Conservation (phyloP, 2,888 invertebrate genomes). For the Apodemia zela region DNA sequence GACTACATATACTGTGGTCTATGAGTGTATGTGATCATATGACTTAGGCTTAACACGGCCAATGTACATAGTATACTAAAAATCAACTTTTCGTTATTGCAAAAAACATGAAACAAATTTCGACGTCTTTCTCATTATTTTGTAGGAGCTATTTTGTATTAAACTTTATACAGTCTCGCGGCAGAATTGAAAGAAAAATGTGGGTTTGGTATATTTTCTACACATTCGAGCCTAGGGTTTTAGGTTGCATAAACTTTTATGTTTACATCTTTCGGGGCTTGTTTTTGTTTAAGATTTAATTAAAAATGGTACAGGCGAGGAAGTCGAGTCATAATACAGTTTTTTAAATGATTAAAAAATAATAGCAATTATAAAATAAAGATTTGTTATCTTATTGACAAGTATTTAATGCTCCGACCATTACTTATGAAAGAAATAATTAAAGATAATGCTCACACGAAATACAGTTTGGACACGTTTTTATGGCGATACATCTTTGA, state of each 20-base stretch:
- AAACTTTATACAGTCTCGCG: neutral
- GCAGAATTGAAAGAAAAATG: neutral
- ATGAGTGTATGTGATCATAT: too few relatives aligned
- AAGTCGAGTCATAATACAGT: neutral
- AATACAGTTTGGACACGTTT: constrained; percentile 18
- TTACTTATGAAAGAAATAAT: neutral
- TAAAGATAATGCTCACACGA: constrained; percentile 3
- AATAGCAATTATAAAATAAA: neutral
- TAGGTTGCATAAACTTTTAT: neutral
- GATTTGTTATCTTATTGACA: neutral
- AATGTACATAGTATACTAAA: neutral
- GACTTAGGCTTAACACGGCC: too few relatives aligned
- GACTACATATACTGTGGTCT: too few relatives aligned
- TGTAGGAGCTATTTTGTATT: neutral
- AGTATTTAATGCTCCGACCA: neutral
- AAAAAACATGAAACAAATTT: neutral
- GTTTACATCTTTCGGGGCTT: neutral
- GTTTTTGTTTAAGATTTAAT: neutral
- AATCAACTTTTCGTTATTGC: neutral
- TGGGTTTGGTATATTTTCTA: neutral
- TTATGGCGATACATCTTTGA: constrained; percentile 15
- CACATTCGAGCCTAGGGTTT: neutral
- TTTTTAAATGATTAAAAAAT: too few relatives aligned
- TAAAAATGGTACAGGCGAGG: neutral
- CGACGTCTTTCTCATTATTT: neutral